Evolutionary conservation across 2,113 vertebrate species (phyloP).

Genomic region (Jaculus jaculus): DNA sequence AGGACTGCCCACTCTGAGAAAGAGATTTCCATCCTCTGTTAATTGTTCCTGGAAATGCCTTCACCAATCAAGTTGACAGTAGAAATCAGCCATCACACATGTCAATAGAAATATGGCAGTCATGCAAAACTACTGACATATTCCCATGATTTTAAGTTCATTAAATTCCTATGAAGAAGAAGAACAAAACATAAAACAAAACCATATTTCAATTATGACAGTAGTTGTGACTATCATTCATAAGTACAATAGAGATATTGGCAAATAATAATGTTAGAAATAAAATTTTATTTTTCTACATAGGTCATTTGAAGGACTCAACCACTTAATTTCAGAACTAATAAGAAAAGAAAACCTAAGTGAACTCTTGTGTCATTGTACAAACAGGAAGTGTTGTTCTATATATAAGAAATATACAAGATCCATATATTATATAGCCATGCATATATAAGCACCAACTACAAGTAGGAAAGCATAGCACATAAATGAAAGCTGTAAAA

Average conservation of each 20-base stretch:
- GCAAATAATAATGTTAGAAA: neutral
- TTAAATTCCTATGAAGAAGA: too few relatives aligned
- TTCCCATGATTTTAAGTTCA: too few relatives aligned
- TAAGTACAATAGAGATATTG: neutral
- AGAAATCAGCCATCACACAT: too few relatives aligned
- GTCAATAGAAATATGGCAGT: too few relatives aligned
- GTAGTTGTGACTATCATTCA: neutral
- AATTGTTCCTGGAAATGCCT: too few relatives aligned
- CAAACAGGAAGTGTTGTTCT: neutral
- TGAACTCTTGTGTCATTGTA: neutral
- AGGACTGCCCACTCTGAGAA: too few relatives aligned
- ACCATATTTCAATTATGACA: too few relatives aligned
- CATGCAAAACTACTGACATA: too few relatives aligned
- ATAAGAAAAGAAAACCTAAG: neutral
- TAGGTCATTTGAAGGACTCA: neutral
- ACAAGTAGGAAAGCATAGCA: neutral
- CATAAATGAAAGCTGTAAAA: neutral
- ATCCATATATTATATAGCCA: neutral
- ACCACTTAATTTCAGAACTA: neutral
- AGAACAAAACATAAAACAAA: too few relatives aligned
- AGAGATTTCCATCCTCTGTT: too few relatives aligned
- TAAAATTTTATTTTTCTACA: neutral
- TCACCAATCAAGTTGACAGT: too few relatives aligned
- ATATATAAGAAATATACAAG: neutral
- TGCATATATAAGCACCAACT: neutral